Percentiles rank a stretch among this genome's conserved stretches.
phyloP scores from a whole-genome alignment of 2,888 invertebrate genomes.

The Priocnemis perturbator region DNA sequence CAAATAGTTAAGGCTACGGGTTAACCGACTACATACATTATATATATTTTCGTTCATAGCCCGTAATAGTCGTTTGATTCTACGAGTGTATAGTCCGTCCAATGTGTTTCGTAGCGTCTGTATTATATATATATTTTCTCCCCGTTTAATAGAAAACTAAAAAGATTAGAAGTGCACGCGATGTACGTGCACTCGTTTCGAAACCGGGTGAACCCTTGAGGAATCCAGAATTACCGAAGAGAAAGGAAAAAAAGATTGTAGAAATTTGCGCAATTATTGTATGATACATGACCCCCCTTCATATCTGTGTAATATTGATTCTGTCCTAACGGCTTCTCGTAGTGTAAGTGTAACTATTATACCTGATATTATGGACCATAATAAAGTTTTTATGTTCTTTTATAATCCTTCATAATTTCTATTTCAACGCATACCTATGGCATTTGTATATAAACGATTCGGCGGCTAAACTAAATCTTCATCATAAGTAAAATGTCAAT shows the following conservation, averaged over 20 bases:
- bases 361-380: slow-evolving; percentile 64
- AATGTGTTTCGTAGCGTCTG: slow-evolving; percentile 44
- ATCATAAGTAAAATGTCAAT: too few relatives aligned
- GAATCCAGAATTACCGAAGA: not conserved
- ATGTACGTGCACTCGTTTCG: not conserved
- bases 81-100: slow-evolving; percentile 64
- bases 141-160: not conserved
- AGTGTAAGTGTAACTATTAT: slow-evolving; percentile 57
- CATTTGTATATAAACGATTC: too few relatives aligned
- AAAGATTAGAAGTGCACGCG: slow-evolving; percentile 3
- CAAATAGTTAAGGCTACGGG: slow-evolving; percentile 23
- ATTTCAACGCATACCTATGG: too few relatives aligned
- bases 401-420: slow-evolving; percentile 28
- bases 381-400: slow-evolving; percentile 70
- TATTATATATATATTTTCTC: slow-evolving; percentile 34
- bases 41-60: slow-evolving; percentile 23
- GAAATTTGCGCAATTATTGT: slow-evolving; percentile 30
- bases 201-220: not conserved
- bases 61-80: slow-evolving; percentile 43
- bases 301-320: slow-evolving; percentile 30
- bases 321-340: slow-evolving; percentile 42
- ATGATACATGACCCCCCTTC: slow-evolving; percentile 25
- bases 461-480: too few relatives aligned
- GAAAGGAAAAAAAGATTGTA: slow-evolving; percentile 17
- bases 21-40: slow-evolving; percentile 16